Base-by-base conservation (phyloP, 37 sponge, comb jelly and placozoan genomes). In the Chondrilla cf. caribensis region DNA sequence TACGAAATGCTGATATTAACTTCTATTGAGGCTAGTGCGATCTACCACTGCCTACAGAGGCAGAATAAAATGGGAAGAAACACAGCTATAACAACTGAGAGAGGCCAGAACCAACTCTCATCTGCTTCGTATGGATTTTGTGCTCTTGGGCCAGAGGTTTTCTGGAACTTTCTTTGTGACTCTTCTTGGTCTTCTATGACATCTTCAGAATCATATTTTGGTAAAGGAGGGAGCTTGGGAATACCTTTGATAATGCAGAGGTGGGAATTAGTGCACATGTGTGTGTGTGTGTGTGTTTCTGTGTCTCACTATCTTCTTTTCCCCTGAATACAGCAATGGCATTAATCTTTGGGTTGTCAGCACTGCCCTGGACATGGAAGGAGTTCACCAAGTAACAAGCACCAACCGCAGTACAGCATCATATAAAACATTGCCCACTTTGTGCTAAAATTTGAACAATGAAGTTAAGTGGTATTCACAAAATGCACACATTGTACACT, bases 261-360 rank as follows among this genome's bases (percentile, higher is more conserved):
- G 51, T 47, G 51, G 6, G 51, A 14, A 11, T 47, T 6, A 14
- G 51, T 47, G 51, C 11, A 11, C 51, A 11, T 47, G 51, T 47
- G 51, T 47, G 51, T 47, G 51, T 47, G 51, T 47, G 51, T 47
- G 51, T 47, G 51, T 47, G 51, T 47, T 47, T 14, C 51, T 14
- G 11, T 14, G 11, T 47, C 51, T 47, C 51, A 81, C 76, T 80
- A 18, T 85, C 82, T 21, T 88, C 19, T 22, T 81, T 83, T 65
- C 93, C 92, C 58, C 87, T 90, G 60, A 89, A 58, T 2, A 98
- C 84, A 18, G 88, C 92, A 42, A 98, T 88, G 7, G 96, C 99
- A 82, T 98, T 98, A 26, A 91, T 54, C 83, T 98, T 98, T 8
- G 99, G 99, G 76, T 98, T 98, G 72, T 98, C 99, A 22, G 62